Conservation (phyloP, 2,113 vertebrate species). For the Aythya baeri region DNA sequence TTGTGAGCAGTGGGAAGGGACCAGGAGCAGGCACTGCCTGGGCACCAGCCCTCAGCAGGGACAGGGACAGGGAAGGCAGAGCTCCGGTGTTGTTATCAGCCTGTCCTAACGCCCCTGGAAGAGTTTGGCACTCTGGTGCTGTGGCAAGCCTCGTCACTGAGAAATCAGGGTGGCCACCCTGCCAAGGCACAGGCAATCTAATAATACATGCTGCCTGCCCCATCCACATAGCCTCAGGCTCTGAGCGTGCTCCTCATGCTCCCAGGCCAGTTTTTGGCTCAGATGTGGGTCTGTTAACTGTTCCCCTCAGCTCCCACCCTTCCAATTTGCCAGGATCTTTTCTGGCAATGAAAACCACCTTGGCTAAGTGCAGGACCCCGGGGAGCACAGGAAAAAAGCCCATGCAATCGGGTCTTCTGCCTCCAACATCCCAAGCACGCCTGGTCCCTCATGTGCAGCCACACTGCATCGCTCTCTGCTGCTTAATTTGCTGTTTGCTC, state of each 20-base stretch:
- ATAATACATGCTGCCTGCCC: constrained; percentile 1
- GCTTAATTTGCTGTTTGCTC: not conserved
- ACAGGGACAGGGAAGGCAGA: not conserved
- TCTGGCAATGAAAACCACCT: constrained; percentile 21
- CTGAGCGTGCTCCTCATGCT: not conserved
- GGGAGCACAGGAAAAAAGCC: not conserved
- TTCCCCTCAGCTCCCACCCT: not conserved
- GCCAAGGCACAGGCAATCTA: constrained; percentile 25
- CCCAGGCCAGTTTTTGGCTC: not conserved
- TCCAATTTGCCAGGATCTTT: constrained; percentile 39
- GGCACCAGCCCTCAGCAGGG: not conserved
- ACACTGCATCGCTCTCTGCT: not conserved
- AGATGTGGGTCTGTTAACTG: constrained; percentile 43
- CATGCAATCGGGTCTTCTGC: not conserved
- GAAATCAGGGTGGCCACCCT: not conserved
- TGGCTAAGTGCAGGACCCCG: not conserved
- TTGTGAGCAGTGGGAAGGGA: not conserved
- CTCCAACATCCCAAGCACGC: not conserved
- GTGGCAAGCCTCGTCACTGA: not conserved
- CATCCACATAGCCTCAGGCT: constrained; percentile 21
- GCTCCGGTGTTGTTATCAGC: not conserved
- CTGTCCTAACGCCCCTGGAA: constrained; percentile 19
- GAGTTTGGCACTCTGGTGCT: not conserved
- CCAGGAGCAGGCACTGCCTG: rapidly evolving
- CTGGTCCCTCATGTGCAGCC: rapidly evolving